Conservation (phyloP, 2,888 invertebrate species). For the Trachelus troglodyta region DNA sequence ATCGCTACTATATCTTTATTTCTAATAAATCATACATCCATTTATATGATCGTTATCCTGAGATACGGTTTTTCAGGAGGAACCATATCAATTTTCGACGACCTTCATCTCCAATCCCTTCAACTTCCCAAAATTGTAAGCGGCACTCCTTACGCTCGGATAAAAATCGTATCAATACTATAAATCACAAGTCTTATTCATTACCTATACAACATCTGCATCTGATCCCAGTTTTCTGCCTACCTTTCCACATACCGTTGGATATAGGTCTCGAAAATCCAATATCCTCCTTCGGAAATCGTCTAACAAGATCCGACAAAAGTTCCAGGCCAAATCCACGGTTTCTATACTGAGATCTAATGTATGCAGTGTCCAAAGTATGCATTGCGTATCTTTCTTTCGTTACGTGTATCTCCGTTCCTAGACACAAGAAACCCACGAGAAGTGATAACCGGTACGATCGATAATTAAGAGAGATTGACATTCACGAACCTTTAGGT, state of each 20-base stretch:
- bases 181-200: slow-evolving; percentile 18
- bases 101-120: slow-evolving; percentile 56
- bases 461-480: not conserved
- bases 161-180: slow-evolving; percentile 60
- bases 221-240: not conserved
- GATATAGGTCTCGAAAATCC: slow-evolving; percentile 64
- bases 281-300: slow-evolving; percentile 53
- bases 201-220: not conserved
- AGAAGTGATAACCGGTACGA: not conserved
- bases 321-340: slow-evolving; percentile 56
- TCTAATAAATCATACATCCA: not conserved
- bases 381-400: slow-evolving; percentile 55
- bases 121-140: slow-evolving; percentile 60
- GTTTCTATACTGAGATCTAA: slow-evolving; percentile 52
- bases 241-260: slow-evolving; percentile 59
- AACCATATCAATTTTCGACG: slow-evolving; percentile 57
- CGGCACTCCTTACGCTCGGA: slow-evolving; percentile 48
- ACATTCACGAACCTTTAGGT: slow-evolving; percentile 51
- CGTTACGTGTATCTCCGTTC: slow-evolving; percentile 46
- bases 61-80: slow-evolving; percentile 27
- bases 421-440: slow-evolving; percentile 32
- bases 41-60: not conserved
- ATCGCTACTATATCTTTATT: not conserved
- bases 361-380: slow-evolving; percentile 62
- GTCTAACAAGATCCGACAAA: slow-evolving; percentile 49